Conservation (phyloP, 2,797 vertebrate species). For the Chromobotia macracanthus region DNA sequence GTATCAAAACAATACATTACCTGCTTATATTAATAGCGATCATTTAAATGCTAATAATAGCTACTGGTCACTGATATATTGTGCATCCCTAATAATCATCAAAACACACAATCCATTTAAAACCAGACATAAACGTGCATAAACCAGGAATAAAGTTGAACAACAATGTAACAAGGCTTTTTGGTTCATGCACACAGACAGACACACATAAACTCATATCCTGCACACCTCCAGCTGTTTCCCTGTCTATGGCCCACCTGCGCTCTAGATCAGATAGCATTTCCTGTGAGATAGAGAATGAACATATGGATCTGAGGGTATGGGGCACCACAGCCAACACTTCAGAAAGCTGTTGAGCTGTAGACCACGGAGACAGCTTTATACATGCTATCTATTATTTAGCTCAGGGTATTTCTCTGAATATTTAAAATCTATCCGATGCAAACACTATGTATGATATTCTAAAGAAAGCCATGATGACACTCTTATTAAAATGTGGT, state of each 20-base stretch:
- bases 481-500: not conserved
- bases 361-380: not conserved
- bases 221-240: slow-evolving; percentile 72
- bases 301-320: slow-evolving; percentile 38
- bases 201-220: slow-evolving; percentile 49
- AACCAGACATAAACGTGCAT: slow-evolving; percentile 1
- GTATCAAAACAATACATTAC: not conserved
- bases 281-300: slow-evolving; percentile 55
- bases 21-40: not conserved
- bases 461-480: not conserved
- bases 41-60: not conserved
- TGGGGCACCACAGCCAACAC: slow-evolving; percentile 4
- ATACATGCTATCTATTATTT: not conserved
- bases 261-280: slow-evolving; percentile 50
- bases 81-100: slow-evolving; percentile 3
- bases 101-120: not conserved
- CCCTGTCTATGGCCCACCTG: slow-evolving; percentile 61
- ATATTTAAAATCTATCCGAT: not conserved
- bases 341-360: not conserved
- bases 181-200: slow-evolving; percentile 35
- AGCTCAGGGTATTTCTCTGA: not conserved
- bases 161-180: slow-evolving; percentile 14
- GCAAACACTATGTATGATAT: not conserved
- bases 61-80: slow-evolving; percentile 1
- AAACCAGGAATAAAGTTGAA: not conserved